Evolutionary conservation across 2,797 vertebrate species (phyloP), one percentile per base, ranked within the genome.

Genomic region (Botia kubotai): DNA sequence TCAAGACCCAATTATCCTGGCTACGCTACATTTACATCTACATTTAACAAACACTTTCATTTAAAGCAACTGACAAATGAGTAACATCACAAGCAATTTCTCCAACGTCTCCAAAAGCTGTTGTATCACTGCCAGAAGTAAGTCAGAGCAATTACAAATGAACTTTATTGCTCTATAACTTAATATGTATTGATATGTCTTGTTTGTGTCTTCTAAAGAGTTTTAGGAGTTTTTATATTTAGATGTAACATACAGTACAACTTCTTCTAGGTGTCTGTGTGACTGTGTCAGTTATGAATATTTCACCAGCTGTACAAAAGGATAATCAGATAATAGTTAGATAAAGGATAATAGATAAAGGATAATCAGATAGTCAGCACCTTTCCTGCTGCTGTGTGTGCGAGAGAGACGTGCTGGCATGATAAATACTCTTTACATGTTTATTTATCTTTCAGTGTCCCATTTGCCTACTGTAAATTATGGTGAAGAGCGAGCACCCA

Each of bases 401-500:
- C 66, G 66, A 52, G 50, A 55, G 48, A 36, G 33, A 17, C 60
- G 36, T 26, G 36, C 43, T 55, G n/a, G 48, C 43, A 48, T 84
- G 75, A 85, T 70, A 74, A 80, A 84, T 73, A 58, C 65, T 72
- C 62, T 77, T 80, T 83, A 83, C 77, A 60, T 72, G 69, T 78
- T 83, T 83, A 81, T 86, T 82, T 82, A 78, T 72, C 77, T 66
- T 43, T 71, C 65, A 52, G 74, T 50, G 16, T 78, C 79, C 80
- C 77, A 70, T 88, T 86, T 86, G 29, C 19, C 8, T 36, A 39
- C n/a, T 58, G 82, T 69, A 83, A 83, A 84, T 66, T 75, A 79
- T 58, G 55, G 50, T 60, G 75, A 77, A 46, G 57, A 53, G 65
- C 36, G 57, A 50, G 52, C 17, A 70, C 36, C 29, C 21, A 68